Base-by-base conservation (phyloP, 2,113 vertebrate species). In the Oceanites oceanicus region DNA sequence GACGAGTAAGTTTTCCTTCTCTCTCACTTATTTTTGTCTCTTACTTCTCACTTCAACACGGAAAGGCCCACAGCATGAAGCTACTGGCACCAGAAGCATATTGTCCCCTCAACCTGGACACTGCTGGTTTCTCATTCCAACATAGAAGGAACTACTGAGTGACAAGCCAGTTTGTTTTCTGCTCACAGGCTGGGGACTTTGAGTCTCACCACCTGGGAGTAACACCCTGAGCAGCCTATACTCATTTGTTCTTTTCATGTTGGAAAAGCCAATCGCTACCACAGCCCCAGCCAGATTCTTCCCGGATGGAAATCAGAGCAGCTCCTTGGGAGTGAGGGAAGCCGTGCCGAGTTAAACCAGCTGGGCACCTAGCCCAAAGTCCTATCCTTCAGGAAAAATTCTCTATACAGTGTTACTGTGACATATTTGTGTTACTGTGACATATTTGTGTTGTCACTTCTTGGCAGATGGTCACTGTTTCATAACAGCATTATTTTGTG, bases 391-490 rank as follows among this genome's bases (percentile, higher is more conserved):
- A 72, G 66, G 70, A 81, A 40, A 89, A 86, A 65, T 26, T 50
- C 68, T 19, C 58, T 73, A 21, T 26, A 45, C 6, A 50, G 40
- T 7, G 36, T 47, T 50, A 52, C 73, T 76, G 80, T 56, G 77
- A 65, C 84, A 58, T 68, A 85, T 72, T 75, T 85, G 61, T 21
- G 7, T 75, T 49, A 52, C 73, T 76, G 80, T 56, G 77, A 65
- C 84, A 59, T 68, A 85, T 73, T 75, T 85, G 62, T 21, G 7
- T 75, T 89, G 92, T 72, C 29, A 30, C 47, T 75, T 42, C 68
- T 85, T 92, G 91, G 86, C 92, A 92, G 42, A 75, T 4, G 23
- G 49, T 76, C 22, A 40, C 77, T 10, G n/a, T 91, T 92, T 91
- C 66, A 7, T 91, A 94, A 94, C 62, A 79, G 30, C 66, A 14